Evolutionary conservation across 2,113 vertebrate species (phyloP), one percentile per base, ranked within the genome.

Genomic region (Plectropomus leopardus): DNA sequence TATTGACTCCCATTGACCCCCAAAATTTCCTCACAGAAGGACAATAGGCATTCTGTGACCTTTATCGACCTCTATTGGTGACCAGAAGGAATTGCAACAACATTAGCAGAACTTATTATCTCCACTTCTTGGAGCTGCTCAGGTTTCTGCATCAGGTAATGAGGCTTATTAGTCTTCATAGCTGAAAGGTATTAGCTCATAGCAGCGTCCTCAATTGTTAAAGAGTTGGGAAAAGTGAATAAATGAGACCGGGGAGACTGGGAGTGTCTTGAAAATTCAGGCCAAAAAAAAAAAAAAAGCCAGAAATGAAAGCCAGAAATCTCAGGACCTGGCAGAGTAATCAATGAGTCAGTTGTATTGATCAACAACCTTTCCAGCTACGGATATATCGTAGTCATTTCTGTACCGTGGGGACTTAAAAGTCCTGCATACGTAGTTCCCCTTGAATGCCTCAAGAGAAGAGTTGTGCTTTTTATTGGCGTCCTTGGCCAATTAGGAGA

Each of bases 271-370:
- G 26, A 63, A 78, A 64, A 53, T 32, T 19, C 13, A 36, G 30
- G 5, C 7, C 7, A 36, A 36, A 1, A 70, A 45, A 57, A 36
- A 36, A 1, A 70, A 45, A 57, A 26, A 42, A 71, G 17, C 34
- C 54, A 11, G n/a, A 80, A 78, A 84, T 78, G 59, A 83, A 83
- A 84, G 47, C 48, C 32, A 64, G 36, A 82, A 88, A 86, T 76
- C 55, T 76, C 40, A 44, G 50, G 32, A 76, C 13, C 44, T 80
- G 51, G 9, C 44, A 72, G 58, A 63, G 40, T 16, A 64, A 80
- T 89, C 72, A 71, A 66, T 80, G 30, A 54, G 8, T 72, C 64
- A 36, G 13, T 45, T 28, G 24, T 60, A 83, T 44, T 82, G 84
- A 76, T 86, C 72, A 74, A 40, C 16, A 60, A 17, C 24, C 28